These are phyloP conservation scores for Xiphophorus maculatus DNA, from an alignment of 2,113 vertebrate species.

Conservation along the genomic window DNA sequence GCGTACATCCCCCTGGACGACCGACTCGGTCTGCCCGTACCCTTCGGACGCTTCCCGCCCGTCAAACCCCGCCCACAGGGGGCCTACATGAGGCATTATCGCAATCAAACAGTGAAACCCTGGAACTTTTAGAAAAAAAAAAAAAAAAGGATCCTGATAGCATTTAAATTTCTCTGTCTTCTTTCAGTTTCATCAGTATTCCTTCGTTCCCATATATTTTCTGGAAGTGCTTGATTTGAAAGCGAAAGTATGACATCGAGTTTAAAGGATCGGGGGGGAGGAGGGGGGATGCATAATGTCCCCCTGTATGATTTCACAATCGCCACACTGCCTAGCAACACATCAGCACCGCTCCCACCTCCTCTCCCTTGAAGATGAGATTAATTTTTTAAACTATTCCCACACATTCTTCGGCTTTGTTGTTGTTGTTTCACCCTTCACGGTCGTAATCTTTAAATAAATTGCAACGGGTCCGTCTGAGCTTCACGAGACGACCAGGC, in stretches of 20 bases:
- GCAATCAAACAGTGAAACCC: conserved; percentile 76
- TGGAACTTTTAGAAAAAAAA: conserved; percentile 17
- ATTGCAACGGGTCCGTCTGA: conserved; percentile 50
- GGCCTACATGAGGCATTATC: conserved; percentile 83
- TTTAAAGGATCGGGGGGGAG: not conserved
- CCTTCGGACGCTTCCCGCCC: conserved; percentile 83
- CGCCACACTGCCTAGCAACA: conserved; percentile 13
- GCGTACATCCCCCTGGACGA: conserved; percentile 80
- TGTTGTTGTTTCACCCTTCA: conserved; percentile 16
- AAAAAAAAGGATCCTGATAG: not conserved
- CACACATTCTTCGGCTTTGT: conserved; percentile 10
- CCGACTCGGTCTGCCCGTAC: conserved; percentile 82
- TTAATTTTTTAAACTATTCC: conserved; percentile 27
- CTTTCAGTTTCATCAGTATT: not conserved
- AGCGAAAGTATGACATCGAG: not conserved
- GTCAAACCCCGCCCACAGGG: conserved; percentile 84
- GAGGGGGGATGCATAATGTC: conserved; percentile 1
- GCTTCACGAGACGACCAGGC: conserved; percentile 26
- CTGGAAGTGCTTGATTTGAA: not conserved
- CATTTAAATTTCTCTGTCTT: not conserved
- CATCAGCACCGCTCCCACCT: not conserved
- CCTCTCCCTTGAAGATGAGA: conserved; percentile 4
- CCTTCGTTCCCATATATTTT: conserved; percentile 11
- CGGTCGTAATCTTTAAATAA: conserved; percentile 54
- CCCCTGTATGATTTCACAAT: not conserved